Conservation (phyloP, 64 coral and sea anemone genomes). For the Dendronephthya gigantea region DNA sequence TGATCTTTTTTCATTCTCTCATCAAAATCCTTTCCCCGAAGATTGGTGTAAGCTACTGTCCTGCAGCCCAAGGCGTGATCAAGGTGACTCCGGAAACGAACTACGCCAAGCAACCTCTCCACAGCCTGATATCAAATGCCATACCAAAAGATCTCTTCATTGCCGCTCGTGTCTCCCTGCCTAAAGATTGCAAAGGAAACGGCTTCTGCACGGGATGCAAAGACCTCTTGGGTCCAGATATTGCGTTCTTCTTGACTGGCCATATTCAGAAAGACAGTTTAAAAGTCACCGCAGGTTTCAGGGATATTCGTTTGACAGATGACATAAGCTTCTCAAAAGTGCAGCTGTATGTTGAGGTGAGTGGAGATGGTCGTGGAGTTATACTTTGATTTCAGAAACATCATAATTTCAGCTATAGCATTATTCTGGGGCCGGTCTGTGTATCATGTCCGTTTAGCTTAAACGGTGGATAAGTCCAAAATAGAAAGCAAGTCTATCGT, state of each 20-base stretch:
- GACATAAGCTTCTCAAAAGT: constrained; percentile 2
- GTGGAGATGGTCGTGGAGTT: background rate
- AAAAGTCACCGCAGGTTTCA: background rate
- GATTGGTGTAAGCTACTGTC: constrained; percentile 72
- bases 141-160: constrained; percentile 67
- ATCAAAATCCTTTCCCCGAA: constrained; percentile 14
- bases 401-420: no score
- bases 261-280: background rate
- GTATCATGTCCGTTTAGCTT: no score
- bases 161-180: constrained; percentile 62
- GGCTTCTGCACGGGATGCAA: background rate
- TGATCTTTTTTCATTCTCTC: background rate
- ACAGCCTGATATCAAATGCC: constrained; percentile 11
- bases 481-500: no score
- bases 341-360: background rate
- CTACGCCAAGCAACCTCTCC: constrained; percentile 74
- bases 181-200: constrained; percentile 63
- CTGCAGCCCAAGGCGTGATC: constrained; percentile 38
- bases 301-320: background rate
- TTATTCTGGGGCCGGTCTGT: no score
- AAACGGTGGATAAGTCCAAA: no score
- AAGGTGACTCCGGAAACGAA: constrained; percentile 45
- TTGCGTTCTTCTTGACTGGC: background rate
- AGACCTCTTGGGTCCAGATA: background rate
- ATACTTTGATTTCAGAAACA: no score